Evolutionary conservation across 2,888 invertebrate genomes (phyloP).

Genomic region (Spodoptera littoralis): DNA sequence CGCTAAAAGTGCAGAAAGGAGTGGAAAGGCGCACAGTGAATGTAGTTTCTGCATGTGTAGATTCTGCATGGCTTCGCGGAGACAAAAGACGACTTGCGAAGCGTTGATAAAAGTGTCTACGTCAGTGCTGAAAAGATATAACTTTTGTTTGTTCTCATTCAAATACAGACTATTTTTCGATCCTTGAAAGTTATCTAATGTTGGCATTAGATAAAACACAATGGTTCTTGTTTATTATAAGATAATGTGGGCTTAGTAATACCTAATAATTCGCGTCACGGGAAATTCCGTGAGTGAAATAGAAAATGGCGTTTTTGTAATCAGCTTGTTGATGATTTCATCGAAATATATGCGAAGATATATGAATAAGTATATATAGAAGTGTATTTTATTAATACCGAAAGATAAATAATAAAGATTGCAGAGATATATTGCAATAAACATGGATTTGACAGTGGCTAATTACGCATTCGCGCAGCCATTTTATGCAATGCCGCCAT

Average conservation of each 20-base stretch:
- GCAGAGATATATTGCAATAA: slow-evolving; percentile 63
- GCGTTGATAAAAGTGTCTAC: slow-evolving; percentile 80
- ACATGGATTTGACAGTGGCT: slow-evolving; percentile 75
- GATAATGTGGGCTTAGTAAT: slow-evolving; percentile 49
- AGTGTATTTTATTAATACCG: slow-evolving; percentile 26
- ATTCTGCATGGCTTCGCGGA: slow-evolving; percentile 77
- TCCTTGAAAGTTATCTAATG: slow-evolving; percentile 59
- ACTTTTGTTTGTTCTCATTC: slow-evolving; percentile 83
- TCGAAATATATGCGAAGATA: slow-evolving; percentile 33
- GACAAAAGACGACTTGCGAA: slow-evolving; percentile 76
- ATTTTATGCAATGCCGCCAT: slow-evolving; percentile 74
- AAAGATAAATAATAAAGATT: slow-evolving; percentile 54
- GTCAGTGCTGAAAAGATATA: slow-evolving; percentile 81
- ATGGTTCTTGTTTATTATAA: slow-evolving; percentile 42
- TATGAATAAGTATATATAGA: slow-evolving; percentile 14
- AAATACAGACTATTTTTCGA: slow-evolving; percentile 79
- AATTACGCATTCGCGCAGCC: slow-evolving; percentile 67
- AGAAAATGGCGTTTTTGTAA: slow-evolving; percentile 3
- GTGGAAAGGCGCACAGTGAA: slow-evolving; percentile 81
- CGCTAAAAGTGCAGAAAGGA: slow-evolving; percentile 70
- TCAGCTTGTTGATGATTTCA: background rate
- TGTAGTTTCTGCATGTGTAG: slow-evolving; percentile 77
- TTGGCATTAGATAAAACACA: slow-evolving; percentile 52
- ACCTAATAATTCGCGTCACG: slow-evolving; percentile 41
- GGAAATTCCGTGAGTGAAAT: slow-evolving; percentile 41